Base-by-base conservation (phyloP, 2,888 invertebrate genomes). In the Ernsta delagoae region DNA sequence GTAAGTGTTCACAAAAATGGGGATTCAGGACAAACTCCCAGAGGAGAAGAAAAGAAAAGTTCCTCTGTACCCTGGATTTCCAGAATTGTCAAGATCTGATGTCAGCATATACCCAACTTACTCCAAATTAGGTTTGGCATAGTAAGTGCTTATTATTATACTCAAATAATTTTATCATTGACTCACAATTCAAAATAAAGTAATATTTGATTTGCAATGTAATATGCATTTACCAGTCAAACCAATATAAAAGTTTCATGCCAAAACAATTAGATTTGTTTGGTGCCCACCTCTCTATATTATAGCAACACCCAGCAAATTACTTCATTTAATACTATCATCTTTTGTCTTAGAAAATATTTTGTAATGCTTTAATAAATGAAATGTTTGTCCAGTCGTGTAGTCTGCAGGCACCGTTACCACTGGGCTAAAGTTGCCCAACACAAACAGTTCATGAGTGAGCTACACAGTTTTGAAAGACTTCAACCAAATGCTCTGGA, bases 381-480 rank as follows among this genome's bases (percentile, higher is more conserved):
- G 16, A 16, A 1, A 16, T 16, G 16, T 16, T 16, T 16, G 16
- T 16, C 16, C 88, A 96, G 96, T 80, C 85, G 94, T 57, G 95
- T 95, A n/a, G 93, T 95, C 11, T 96, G 96, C 79, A 94, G 95
- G 4, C 95, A 95, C 74, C 94, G 96, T 63, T 94, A 95, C 76
- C 90, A 92, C 73, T 89, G 86, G 82, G 88, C 93, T 0, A 93
- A 90, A 57, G 87, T 88, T 65, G 88, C 90, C 16, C 94, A 94
- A 74, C 93, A 93, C 61, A 92, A 86, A 59, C 95, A 96, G 75
- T 94, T 96, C 74, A 94, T 95, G 87, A 93, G 84, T 67, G 96
- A 96, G 82, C 91, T 96, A 2, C 90, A 91, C 75, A 93, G 92
- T 74, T 95, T 95, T 75, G 95, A 96, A 81, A 90, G 91, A 72